These are phyloP conservation scores for Papilio gigon DNA, from an alignment of 2,888 invertebrate genomes.

Conservation along the genomic window DNA sequence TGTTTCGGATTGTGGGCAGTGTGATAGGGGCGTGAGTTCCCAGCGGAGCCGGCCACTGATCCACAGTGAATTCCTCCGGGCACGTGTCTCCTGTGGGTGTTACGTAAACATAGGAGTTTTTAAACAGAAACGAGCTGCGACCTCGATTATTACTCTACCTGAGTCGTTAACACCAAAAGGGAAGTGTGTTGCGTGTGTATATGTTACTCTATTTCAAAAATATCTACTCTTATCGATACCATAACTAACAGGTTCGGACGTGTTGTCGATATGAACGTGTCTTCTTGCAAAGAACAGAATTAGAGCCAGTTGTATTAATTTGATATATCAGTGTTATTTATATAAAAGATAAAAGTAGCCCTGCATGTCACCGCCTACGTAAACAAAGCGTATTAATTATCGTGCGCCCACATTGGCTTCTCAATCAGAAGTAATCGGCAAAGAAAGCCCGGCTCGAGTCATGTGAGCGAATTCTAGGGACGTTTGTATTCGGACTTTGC, in stretches of 20 bases:
- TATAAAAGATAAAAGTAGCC: conserved; percentile 33
- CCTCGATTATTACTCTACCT: conserved; percentile 27
- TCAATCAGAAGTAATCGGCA: conserved; percentile 59
- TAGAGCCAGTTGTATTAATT: background rate
- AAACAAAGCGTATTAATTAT: conserved; percentile 51
- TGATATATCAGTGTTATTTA: conserved; percentile 10
- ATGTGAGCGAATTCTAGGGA: conserved; percentile 53
- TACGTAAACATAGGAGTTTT: conserved; percentile 29
- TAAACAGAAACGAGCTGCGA: conserved; percentile 20
- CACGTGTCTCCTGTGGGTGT: conserved; percentile 36
- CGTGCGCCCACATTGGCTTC: conserved; percentile 54
- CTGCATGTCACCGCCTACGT: conserved; percentile 44
- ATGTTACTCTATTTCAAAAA: background rate
- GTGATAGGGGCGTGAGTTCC: conserved; percentile 17
- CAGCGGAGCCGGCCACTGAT: conserved; percentile 43
- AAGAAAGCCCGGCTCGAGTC: conserved; percentile 52
- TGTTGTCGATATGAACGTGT: too few species aligned
- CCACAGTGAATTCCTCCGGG: conserved; percentile 20
- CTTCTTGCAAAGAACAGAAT: background rate
- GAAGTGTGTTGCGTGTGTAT: background rate
- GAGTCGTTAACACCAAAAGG: conserved; percentile 26
- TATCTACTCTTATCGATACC: background rate
- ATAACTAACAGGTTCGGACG: background rate
- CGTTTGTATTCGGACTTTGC: conserved; percentile 48
- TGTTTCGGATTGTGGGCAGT: background rate